phyloP scores from a whole-genome alignment of 2,888 invertebrate genomes.

The Asteroscopus sphinx region DNA sequence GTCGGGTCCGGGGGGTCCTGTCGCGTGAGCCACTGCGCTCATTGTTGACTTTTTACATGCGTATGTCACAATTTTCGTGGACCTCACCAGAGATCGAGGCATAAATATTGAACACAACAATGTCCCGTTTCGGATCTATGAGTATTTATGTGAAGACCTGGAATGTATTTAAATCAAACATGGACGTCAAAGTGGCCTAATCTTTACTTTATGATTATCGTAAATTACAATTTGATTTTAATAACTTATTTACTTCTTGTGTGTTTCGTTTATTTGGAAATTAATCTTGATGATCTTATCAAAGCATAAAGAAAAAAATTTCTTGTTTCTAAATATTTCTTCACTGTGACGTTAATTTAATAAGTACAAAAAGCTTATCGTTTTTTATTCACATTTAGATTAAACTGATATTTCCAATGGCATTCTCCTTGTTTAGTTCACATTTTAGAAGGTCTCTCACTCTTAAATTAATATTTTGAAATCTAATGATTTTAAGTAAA shows the following conservation, averaged over 20 bases:
- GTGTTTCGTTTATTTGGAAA: conserved; percentile 70
- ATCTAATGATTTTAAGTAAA: no score
- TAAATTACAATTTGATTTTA: conserved; percentile 87
- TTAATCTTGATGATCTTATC: conserved; percentile 77
- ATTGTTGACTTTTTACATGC: conserved; percentile 83
- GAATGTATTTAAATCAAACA: conserved; percentile 83
- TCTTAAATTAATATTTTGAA: no score
- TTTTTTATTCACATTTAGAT: conserved; percentile 33
- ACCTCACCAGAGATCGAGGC: conserved; percentile 73
- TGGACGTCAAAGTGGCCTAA: conserved; percentile 75
- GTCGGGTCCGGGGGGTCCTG: conserved; percentile 84
- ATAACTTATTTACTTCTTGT: conserved; percentile 84
- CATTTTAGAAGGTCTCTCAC: no score
- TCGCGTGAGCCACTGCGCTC: conserved; percentile 75
- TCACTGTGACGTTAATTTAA: conserved; percentile 40
- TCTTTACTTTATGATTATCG: conserved; percentile 86
- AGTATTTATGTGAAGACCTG: conserved; percentile 74
- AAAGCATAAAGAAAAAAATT: conserved; percentile 66
- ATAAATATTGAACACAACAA: conserved; percentile 82
- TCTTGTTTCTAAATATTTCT: conserved; percentile 66
- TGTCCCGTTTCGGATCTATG: conserved; percentile 74
- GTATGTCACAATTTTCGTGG: conserved; percentile 83
- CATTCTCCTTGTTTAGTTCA: no score
- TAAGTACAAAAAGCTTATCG: conserved; percentile 22
- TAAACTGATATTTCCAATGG: conserved; percentile 28